phyloP scores from a whole-genome alignment of 2,888 invertebrate genomes.

The Idaea aversata region DNA sequence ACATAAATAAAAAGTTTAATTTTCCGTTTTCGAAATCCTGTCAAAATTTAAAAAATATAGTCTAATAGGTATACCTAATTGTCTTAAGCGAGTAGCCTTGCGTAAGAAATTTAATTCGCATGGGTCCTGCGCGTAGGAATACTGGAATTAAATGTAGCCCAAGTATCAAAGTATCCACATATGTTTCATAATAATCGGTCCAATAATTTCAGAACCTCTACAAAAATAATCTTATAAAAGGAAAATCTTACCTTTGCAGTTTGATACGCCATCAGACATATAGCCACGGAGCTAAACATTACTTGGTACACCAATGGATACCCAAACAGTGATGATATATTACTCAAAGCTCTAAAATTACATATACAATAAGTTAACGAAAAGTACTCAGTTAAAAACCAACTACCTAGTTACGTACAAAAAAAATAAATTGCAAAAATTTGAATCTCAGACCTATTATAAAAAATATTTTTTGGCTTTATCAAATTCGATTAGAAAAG shows the following conservation, averaged over 20 bases:
- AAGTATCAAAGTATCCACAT: no score
- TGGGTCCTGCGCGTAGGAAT: no score
- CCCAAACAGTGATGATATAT: conserved; percentile 50
- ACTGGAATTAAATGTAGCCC: no score
- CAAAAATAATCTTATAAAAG: neutral
- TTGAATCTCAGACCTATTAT: no score
- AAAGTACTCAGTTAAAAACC: no score
- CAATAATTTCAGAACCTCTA: conserved; percentile 2
- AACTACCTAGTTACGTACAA: neutral
- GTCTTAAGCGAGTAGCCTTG: neutral
- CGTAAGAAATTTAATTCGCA: no score
- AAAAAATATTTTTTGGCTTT: no score
- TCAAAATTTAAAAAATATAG: conserved; percentile 19
- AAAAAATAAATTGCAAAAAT: neutral
- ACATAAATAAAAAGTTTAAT: conserved; percentile 47
- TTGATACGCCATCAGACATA: conserved; percentile 55
- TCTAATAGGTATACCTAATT: neutral
- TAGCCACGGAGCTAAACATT: conserved; percentile 42
- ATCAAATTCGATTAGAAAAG: neutral
- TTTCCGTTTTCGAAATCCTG: conserved; percentile 53
- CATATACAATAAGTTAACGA: neutral
- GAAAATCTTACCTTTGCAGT: conserved; percentile 48
- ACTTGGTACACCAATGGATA: conserved; percentile 56
- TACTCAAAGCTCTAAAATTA: conserved; percentile 44
- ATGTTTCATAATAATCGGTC: neutral